A percentile compares a stretch with the other conserved stretches of the same genome.
Conservation (phyloP, 2,797 vertebrate species). For the Pseudomugil gertrudae region DNA sequence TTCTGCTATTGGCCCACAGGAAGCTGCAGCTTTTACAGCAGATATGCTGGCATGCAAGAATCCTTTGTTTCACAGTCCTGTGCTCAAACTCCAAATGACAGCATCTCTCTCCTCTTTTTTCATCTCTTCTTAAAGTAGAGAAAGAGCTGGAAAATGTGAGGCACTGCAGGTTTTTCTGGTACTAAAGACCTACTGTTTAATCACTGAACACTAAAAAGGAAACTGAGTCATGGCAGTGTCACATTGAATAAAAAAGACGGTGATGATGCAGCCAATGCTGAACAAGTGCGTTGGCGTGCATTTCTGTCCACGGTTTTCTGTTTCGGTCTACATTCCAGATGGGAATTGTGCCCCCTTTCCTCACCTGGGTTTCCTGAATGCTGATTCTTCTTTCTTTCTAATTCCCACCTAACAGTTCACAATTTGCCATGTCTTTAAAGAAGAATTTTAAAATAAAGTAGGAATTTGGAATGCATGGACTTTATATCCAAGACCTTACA, state of each 20-base stretch:
- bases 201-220: constrained; percentile 12
- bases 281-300: constrained; percentile 7
- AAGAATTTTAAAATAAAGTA: constrained; percentile 54
- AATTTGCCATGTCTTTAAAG: constrained; percentile 72
- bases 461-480: constrained; percentile 81
- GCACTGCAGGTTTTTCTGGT: constrained; percentile 89
- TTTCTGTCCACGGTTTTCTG: constrained; percentile 66
- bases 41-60: constrained; percentile 66
- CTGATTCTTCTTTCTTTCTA: constrained; percentile 62
- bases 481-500: constrained; percentile 95
- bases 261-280: constrained; percentile 29
- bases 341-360: constrained; percentile 64
- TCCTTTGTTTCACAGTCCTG: constrained; percentile 71
- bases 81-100: constrained; percentile 58
- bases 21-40: constrained; percentile 61
- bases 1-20: constrained; percentile 11
- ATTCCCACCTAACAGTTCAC: constrained; percentile 37
- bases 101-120: constrained; percentile 61
- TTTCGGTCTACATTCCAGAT: constrained; percentile 89
- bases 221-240: constrained; percentile 42
- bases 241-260: constrained; percentile 50
- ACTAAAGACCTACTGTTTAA: constrained; percentile 68
- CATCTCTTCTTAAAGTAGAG: constrained; percentile 66
- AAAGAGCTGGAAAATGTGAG: constrained; percentile 16
- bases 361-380: constrained; percentile 75